Evolutionary conservation across 2,113 vertebrate species (phyloP), one percentile per base, ranked within the genome.

Genomic region (Pomatorhinus ruficollis): DNA sequence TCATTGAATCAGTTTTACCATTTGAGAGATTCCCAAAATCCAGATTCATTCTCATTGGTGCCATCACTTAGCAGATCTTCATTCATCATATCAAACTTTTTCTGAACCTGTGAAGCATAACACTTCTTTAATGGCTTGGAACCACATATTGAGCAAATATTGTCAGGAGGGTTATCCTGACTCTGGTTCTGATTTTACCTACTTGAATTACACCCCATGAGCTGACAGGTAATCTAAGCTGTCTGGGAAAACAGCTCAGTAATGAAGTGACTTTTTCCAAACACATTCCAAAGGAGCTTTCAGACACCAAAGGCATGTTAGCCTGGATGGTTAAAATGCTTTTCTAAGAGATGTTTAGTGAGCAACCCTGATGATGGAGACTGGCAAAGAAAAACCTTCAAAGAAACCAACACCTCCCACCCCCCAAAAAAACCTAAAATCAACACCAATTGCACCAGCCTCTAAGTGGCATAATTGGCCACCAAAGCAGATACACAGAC

Each of bases 11-110:
- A 44, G 16, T 59, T 66, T 97, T 97, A 99, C 99, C 99, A 99
- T 97, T 99, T 98, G 78, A 99, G 98, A 84, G 99, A 99, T 63
- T 99, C 98, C 99, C 99, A 99, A 97, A 99, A 99, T 94, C 99
- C 99, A 15, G 98, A 97, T 70, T 99, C 99, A 15, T 98, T 98
- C 76, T 99, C 99, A 83, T 85, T 98, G 12, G 97, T 98, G 42
- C 97, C 98, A 21, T 99, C 99, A 61, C 99, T 99, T 66, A 99
- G 97, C 23, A 99, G 98, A 95, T 99, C 99, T 98, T 99, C 99
- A 24, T 98, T 99, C 89, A 99, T 98, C 98, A 99, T 99, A 91
- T 99, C 99, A 10, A 99, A 91, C 97, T 99, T 99, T 96, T 99
- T 99, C 97, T 99, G 99, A 80, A 99, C 99, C 99, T 99, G 97